Evolutionary conservation across 2,888 invertebrate species (phyloP), one percentile per base, ranked within the genome.

Genomic region (Chironomus tentans): DNA sequence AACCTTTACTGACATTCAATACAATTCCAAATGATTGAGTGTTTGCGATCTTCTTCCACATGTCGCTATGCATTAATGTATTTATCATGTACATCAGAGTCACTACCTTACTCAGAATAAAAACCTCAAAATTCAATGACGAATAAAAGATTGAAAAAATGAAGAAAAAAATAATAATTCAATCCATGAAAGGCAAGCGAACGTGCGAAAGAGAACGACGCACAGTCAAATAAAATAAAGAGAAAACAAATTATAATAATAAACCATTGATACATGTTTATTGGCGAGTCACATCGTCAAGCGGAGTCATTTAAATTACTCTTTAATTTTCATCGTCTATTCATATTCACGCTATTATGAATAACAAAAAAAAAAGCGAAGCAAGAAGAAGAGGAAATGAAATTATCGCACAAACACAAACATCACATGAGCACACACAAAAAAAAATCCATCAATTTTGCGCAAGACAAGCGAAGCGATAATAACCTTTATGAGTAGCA

Each of bases 281-380:
- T 71, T 71, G 71, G 71, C 24, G 71, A 56, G 22, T 68, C 24
- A 22, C 22, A 24, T 22, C 28, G 50, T 71, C 70, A 50, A 47
- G 18, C 15, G 7, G 38, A 69, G 70, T 70, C 71, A 50, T 71
- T 71, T 50, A 71, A 71, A 71, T 71, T 71, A 71, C 71, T 71
- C 71, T 68, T 18, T 22, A 22, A 56, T 7, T 22, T 7, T 71
- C 71, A 38, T 46, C 18, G n/a, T 47, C 48, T 47, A 46, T 70
- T 65, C 65, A 65, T n/a, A 65, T 65, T 24, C 21, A 65, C 24
- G 12, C 56, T 21, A 22, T 22, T 47, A 12, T 38, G 18, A 47
- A 46, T 18, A 38, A 65, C 18, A 22, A 21, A 68, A 68, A 68
- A 68, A 68, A n/a, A n/a, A 21, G 28, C 21, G 13, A 68, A 28